Evolutionary conservation across 92 coral and sea anemone species (phyloP).

Genomic region (Virgularia gustaviana): DNA sequence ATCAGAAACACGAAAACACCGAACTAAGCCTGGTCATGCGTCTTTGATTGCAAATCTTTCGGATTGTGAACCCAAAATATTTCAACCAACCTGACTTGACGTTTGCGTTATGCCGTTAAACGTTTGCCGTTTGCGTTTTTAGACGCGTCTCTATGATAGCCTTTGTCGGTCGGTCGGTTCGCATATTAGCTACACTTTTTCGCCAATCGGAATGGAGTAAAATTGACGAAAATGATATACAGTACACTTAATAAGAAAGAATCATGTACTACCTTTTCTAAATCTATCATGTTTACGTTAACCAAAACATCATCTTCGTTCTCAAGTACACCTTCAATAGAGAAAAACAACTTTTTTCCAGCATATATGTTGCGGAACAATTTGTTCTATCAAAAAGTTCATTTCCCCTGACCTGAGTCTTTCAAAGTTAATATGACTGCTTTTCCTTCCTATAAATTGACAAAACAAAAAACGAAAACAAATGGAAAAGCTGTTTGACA

Average conservation of each 20-base stretch:
- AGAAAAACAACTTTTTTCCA: background rate
- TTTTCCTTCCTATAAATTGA: conserved; percentile 67
- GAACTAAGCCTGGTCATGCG: too few species aligned
- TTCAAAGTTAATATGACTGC: conserved; percentile 75
- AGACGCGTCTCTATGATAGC: too few species aligned
- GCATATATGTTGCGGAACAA: background rate
- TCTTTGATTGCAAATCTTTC: too few species aligned
- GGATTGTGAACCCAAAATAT: too few species aligned
- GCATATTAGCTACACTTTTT: too few species aligned
- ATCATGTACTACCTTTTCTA: conserved; percentile 85
- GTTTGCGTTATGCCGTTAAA: too few species aligned
- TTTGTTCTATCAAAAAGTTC: background rate
- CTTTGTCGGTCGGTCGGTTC: too few species aligned
- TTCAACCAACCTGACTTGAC: too few species aligned
- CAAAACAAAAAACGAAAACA: too few species aligned
- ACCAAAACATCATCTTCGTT: conserved; percentile 72
- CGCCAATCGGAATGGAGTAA: background rate
- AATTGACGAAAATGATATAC: background rate
- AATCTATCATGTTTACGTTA: conserved; percentile 78
- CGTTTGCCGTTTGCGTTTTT: too few species aligned
- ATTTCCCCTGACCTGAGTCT: conserved; percentile 64
- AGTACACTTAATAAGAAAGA: background rate
- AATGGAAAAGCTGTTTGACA: too few species aligned
- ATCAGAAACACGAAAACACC: too few species aligned
- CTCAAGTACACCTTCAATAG: conserved; percentile 67